These are phyloP conservation scores for Hipparchia sbordonii DNA, from an alignment of 2,888 invertebrate genomes.

Conservation along the genomic window DNA sequence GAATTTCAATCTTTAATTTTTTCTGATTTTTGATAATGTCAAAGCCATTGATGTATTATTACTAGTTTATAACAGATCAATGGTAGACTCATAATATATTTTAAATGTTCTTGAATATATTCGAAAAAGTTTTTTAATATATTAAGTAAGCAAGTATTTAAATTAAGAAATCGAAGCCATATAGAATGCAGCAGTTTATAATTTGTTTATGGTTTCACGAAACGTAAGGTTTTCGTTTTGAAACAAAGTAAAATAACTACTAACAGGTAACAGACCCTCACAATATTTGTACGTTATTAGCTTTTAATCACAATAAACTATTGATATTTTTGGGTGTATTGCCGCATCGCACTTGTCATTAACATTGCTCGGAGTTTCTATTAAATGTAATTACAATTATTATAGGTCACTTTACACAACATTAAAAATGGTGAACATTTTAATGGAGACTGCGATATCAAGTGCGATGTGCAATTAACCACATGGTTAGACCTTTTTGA, in stretches of 20 bases:
- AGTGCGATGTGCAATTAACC: constrained; percentile 1
- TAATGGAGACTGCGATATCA: background rate
- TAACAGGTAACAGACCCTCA: constrained; percentile 65
- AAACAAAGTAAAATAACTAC: constrained; percentile 68
- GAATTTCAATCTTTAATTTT: too few relatives aligned
- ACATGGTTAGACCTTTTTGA: constrained; percentile 31
- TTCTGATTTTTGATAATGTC: too few relatives aligned
- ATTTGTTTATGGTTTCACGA: constrained; percentile 43
- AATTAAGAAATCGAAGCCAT: background rate
- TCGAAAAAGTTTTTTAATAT: too few relatives aligned
- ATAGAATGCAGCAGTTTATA: constrained; percentile 6
- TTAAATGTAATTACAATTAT: background rate
- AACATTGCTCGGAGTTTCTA: background rate
- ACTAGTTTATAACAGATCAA: background rate
- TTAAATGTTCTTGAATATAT: background rate
- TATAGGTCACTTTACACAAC: background rate
- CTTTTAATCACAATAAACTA: constrained; percentile 49
- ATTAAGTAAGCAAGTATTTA: too few relatives aligned
- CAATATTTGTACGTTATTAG: constrained; percentile 70
- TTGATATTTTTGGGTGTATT: constrained; percentile 39
- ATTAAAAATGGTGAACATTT: background rate
- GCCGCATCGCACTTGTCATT: background rate
- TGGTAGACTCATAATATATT: background rate
- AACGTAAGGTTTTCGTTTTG: constrained; percentile 42
- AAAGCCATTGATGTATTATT: background rate